Conservation (phyloP, 2,888 invertebrate species). For the Belgica antarctica region DNA sequence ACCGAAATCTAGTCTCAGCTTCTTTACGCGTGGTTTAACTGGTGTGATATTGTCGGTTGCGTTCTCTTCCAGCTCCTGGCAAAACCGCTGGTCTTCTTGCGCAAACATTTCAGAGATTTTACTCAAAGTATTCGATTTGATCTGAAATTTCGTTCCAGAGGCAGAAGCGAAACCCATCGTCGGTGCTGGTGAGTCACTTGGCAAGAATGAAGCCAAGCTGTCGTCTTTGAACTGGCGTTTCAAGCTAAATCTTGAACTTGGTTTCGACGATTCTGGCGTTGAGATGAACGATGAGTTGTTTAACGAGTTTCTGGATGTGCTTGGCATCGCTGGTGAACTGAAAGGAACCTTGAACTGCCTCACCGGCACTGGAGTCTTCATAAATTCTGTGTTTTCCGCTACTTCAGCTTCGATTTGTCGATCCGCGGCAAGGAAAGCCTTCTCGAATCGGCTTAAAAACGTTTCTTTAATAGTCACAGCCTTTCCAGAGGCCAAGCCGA, state of each 20-base stretch:
- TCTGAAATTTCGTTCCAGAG: slow-evolving; percentile 1
- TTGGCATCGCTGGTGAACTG: background rate
- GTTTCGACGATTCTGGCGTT: background rate
- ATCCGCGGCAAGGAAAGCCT: background rate
- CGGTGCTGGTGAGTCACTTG: background rate
- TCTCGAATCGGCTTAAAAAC: background rate
- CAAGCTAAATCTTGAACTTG: background rate
- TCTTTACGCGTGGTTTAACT: background rate
- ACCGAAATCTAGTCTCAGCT: background rate
- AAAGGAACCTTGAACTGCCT: background rate
- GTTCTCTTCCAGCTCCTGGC: background rate
- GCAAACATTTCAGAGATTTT: background rate
- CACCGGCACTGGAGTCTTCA: background rate
- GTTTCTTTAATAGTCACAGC: background rate
- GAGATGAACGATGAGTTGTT: background rate
- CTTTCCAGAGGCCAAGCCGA: slow-evolving; percentile 11
- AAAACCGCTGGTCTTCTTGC: background rate
- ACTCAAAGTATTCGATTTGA: background rate
- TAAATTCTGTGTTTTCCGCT: background rate
- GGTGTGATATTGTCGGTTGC: background rate
- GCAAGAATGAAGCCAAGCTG: background rate
- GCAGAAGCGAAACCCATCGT: background rate
- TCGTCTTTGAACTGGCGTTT: background rate
- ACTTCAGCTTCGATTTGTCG: background rate
- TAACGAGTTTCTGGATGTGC: background rate